These are phyloP conservation scores for Balanococcus diminutus DNA, from an alignment of 2,888 invertebrate species.

Conservation along the genomic window DNA sequence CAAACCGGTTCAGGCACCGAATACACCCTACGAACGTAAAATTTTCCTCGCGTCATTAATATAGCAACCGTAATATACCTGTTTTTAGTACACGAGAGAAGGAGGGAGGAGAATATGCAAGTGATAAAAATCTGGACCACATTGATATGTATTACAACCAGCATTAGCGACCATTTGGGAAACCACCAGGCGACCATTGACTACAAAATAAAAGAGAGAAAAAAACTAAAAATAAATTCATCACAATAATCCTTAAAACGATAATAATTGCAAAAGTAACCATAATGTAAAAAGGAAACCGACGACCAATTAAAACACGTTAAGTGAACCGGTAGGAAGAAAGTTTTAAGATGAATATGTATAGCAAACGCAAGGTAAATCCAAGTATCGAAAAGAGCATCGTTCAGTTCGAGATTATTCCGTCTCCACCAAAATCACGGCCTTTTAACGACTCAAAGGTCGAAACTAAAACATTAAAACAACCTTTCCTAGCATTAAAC, in stretches of 20 bases:
- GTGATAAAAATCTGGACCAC: not conserved
- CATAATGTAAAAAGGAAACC: constrained; percentile 20
- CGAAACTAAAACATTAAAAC: too few species aligned
- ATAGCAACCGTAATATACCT: constrained; percentile 13
- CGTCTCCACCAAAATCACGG: too few species aligned
- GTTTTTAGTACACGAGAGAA: not conserved
- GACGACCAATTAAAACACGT: not conserved
- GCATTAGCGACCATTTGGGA: not conserved
- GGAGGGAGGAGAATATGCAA: not conserved
- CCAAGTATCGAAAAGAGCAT: too few species aligned
- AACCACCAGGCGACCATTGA: not conserved
- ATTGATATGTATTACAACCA: not conserved
- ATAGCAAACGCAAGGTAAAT: too few species aligned
- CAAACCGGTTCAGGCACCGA: too few species aligned
- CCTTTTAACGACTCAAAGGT: too few species aligned
- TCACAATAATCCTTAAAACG: constrained; percentile 37
- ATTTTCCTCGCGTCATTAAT: not conserved
- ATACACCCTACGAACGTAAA: not conserved
- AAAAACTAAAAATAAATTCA: constrained; percentile 37
- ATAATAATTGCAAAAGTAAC: constrained; percentile 32
- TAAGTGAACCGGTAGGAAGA: not conserved
- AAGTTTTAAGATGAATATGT: not conserved
- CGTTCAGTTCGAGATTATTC: too few species aligned
- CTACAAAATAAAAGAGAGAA: not conserved
- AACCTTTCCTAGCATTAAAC: too few species aligned